phyloP scores from a whole-genome alignment of 2,113 vertebrate species.

The Scomber japonicus region DNA sequence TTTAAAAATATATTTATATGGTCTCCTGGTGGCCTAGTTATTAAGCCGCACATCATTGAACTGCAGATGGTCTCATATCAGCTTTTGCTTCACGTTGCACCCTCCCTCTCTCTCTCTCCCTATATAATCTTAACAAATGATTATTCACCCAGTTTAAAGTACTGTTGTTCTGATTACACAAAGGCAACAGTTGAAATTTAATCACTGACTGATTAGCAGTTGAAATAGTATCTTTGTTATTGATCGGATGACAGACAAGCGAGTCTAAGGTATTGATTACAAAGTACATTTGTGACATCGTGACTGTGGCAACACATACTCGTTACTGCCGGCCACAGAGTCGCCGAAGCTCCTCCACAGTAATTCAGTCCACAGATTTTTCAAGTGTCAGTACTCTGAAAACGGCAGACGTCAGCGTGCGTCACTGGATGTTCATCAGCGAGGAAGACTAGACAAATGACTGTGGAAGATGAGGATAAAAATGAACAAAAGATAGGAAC shows the following conservation, averaged over 20 bases:
- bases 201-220: not conserved
- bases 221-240: constrained; percentile 30
- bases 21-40: too few species aligned
- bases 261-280: constrained; percentile 24
- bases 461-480: not conserved
- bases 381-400: not conserved
- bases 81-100: too few species aligned
- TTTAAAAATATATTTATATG: too few species aligned
- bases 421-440: not conserved
- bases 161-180: not conserved
- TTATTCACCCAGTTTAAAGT: too few species aligned
- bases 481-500: not conserved
- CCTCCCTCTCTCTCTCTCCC: not conserved
- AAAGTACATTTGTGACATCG: not conserved
- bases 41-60: too few species aligned
- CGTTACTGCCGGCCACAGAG: too few species aligned
- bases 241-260: constrained; percentile 12
- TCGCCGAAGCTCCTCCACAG: not conserved
- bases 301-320: constrained; percentile 22
- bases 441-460: too few species aligned
- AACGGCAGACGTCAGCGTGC: not conserved
- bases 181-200: not conserved
- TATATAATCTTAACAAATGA: too few species aligned
- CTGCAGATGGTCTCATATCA: too few species aligned
- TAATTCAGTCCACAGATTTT: constrained; percentile 17